These are phyloP conservation scores for Alosa alosa DNA, from an alignment of 2,113 vertebrate species.

Conservation along the genomic window DNA sequence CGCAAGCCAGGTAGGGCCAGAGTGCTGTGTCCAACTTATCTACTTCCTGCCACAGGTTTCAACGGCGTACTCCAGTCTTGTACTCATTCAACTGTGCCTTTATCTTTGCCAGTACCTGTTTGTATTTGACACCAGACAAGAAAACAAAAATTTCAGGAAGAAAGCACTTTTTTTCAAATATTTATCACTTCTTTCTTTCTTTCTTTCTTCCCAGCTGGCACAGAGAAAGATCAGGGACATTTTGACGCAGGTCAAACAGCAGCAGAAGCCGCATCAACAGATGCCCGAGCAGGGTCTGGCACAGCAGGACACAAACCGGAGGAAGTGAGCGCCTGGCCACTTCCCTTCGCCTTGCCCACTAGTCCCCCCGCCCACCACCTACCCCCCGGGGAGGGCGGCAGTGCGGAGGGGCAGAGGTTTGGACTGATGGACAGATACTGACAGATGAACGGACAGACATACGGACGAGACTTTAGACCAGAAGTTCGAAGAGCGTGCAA, in stretches of 20 bases:
- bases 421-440: slow-evolving; percentile 10
- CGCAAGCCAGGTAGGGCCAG: slow-evolving; percentile 85
- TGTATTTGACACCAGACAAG: background rate
- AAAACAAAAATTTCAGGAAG: too few relatives aligned
- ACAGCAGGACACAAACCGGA: slow-evolving; percentile 69
- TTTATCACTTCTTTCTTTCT: fast-evolving
- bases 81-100: background rate
- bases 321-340: slow-evolving; percentile 71
- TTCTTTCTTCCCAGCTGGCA: slow-evolving; percentile 75
- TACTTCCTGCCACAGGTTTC: background rate
- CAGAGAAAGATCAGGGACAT: slow-evolving; percentile 96
- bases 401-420: background rate
- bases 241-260: slow-evolving; percentile 89
- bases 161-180: too few relatives aligned
- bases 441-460: slow-evolving; percentile 54
- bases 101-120: background rate
- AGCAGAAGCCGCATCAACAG: slow-evolving; percentile 72
- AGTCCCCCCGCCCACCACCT: slow-evolving; percentile 51
- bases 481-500: slow-evolving; percentile 3
- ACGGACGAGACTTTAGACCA: slow-evolving; percentile 28
- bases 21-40: background rate
- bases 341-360: slow-evolving; percentile 10
- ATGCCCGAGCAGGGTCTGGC: slow-evolving; percentile 53
- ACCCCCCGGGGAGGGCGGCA: background rate
- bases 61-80: background rate